Evolutionary conservation across 2,113 vertebrate species (phyloP).

Genomic region (Mus spicilegus): DNA sequence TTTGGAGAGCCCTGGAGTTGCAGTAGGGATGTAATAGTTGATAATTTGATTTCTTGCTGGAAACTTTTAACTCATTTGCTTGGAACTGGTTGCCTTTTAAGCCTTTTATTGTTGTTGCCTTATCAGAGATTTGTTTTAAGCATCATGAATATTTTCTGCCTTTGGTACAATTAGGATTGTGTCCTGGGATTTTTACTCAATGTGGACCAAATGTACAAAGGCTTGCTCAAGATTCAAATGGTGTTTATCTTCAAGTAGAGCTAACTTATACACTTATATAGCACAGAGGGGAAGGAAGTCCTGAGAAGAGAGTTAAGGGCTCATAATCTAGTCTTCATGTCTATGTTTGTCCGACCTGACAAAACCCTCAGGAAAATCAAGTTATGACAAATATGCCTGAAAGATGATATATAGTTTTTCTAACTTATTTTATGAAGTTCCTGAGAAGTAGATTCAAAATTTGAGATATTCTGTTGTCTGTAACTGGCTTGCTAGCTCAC

Average conservation of each 20-base stretch:
- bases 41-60: background rate
- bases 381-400: background rate
- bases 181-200: background rate
- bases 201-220: background rate
- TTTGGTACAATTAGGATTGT: background rate
- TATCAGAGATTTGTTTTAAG: background rate
- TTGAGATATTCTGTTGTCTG: background rate
- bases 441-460: background rate
- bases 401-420: background rate
- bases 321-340: background rate
- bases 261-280: no score
- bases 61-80: background rate
- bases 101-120: background rate
- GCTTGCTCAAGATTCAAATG: background rate
- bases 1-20: background rate
- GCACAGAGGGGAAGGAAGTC: background rate
- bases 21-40: background rate
- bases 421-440: no score
- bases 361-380: background rate
- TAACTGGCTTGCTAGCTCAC: background rate
- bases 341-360: background rate
- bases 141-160: background rate
- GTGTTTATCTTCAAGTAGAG: background rate
- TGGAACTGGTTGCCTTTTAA: background rate
- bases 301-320: background rate